Percentiles rank a stretch among this genome's conserved stretches.
Evolutionary conservation across 1,140 invertebrate species (phyloP).

Genomic region (Spodoptera frugiperda): DNA sequence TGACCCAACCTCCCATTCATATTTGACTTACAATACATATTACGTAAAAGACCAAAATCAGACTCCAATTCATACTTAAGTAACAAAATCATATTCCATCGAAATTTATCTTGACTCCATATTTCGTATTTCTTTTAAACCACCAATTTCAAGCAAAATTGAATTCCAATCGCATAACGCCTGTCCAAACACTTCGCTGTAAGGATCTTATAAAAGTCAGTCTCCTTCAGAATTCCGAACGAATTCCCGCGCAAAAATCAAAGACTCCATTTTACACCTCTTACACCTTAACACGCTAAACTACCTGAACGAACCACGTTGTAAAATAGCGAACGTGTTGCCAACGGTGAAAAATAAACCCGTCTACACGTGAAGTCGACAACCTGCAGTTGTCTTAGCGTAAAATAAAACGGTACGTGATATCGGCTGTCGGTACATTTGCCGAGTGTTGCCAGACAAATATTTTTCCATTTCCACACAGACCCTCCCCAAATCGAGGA

Average conservation of each 20-base stretch:
- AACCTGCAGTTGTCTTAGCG: conserved; percentile 55
- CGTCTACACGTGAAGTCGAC: conserved; percentile 44
- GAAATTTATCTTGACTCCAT: no score
- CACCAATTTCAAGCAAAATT: neutral
- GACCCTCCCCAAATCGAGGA: conserved; percentile 70
- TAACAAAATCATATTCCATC: no score
- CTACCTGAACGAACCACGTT: conserved; percentile 24
- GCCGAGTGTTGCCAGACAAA: conserved; percentile 67
- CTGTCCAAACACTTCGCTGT: neutral
- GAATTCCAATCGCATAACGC: neutral
- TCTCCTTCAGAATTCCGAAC: neutral
- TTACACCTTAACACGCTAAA: conserved; percentile 7
- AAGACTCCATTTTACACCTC: conserved; percentile 23
- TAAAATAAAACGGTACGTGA: conserved; percentile 57
- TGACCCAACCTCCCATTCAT: no score
- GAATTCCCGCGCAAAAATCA: conserved; percentile 26
- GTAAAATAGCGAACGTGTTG: conserved; percentile 28
- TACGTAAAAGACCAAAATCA: no score
- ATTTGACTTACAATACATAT: no score
- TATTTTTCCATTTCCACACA: conserved; percentile 78
- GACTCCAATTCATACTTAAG: neutral
- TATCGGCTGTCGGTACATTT: conserved; percentile 44
- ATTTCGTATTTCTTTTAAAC: no score
- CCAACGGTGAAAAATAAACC: conserved; percentile 39
- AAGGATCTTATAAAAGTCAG: neutral